Base-by-base conservation (phyloP, 2,797 vertebrate species). In the Pseudomugil gertrudae region DNA sequence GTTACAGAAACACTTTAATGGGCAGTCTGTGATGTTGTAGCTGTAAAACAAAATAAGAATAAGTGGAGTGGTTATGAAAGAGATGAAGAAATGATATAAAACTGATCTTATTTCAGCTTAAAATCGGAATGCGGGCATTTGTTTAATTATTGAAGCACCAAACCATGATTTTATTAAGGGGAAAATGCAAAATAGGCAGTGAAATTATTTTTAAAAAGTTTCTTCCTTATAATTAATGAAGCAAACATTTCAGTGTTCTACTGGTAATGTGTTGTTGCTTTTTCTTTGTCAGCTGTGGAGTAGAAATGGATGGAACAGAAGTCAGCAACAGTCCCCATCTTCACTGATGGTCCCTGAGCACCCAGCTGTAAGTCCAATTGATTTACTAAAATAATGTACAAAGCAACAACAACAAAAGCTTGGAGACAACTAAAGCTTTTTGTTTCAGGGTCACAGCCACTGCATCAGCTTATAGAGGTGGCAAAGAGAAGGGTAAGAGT, bases 381-480 rank as follows among this genome's bases (percentile, higher is more conserved):
- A 64, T 63, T 74, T 57, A 81, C 72, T 69, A 74, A 83, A 72
- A 73, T 26, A 32, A 62, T 47, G 33, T 65, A 43, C 53, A 52
- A 63, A 29, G 26, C 19, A 30, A 52, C 2, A 36, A 35, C 21
- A 21, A 47, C 30, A 60, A 2, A 27, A 71, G 17, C 7, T 3
- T 21, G 54, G 53, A 63, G 26, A 70, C 54, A 66, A 53, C 33
- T 23, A 65, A 66, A 35, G 69, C 2, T 30, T 71, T 48, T n/a
- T 21, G 59, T 80, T 85, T 76, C 59, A 76, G 81, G 84, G 84
- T 91, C 73, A 90, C 45, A 38, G 57, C 59, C 69, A 36, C 48
- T 78, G 67, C 26, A 61, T 66, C 13, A 45, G 73, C 63, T 78
- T 63, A 35, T 60, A 47, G 72, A 66, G 58, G 59, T 67, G 66